Evolutionary conservation across 1,140 invertebrate species (phyloP).

Genomic region (Cotesia vestalis): DNA sequence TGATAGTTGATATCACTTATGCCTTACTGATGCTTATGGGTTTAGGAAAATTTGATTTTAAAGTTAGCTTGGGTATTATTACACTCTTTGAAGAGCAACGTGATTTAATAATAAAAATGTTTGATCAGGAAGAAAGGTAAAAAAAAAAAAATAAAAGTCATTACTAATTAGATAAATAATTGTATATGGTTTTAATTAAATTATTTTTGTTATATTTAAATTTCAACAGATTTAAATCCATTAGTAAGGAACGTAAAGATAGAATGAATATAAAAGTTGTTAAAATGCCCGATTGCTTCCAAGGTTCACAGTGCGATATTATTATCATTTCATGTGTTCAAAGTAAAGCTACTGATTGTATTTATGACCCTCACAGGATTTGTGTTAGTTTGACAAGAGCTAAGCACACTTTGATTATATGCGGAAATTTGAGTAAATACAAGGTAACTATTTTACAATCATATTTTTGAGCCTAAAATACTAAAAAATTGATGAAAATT

Average conservation of each 20-base stretch:
- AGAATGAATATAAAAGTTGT: conserved; percentile 65
- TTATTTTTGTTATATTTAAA: conserved; percentile 34
- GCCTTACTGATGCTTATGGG: not conserved
- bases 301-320: conserved; percentile 90
- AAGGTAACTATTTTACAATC: conserved; percentile 52
- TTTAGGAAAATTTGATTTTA: not conserved
- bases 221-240: not conserved
- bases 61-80: conserved; percentile 25
- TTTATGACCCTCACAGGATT: conserved; percentile 75
- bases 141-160: not conserved
- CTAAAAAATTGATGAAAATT: too few species aligned
- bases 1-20: conserved; percentile 16
- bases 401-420: conserved; percentile 72
- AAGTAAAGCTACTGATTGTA: conserved; percentile 77
- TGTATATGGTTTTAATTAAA: not conserved
- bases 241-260: conserved; percentile 38
- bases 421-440: conserved; percentile 73
- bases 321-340: conserved; percentile 89
- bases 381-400: conserved; percentile 87
- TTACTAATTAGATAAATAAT: not conserved
- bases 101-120: conserved; percentile 11
- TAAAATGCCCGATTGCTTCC: conserved; percentile 90
- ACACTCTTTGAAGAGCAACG: conserved; percentile 22
- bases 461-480: too few species aligned
- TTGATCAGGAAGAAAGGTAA: not conserved